These are phyloP conservation scores for Nasonia vitripennis DNA, from an alignment of 1,140 invertebrate species.

Conservation along the genomic window DNA sequence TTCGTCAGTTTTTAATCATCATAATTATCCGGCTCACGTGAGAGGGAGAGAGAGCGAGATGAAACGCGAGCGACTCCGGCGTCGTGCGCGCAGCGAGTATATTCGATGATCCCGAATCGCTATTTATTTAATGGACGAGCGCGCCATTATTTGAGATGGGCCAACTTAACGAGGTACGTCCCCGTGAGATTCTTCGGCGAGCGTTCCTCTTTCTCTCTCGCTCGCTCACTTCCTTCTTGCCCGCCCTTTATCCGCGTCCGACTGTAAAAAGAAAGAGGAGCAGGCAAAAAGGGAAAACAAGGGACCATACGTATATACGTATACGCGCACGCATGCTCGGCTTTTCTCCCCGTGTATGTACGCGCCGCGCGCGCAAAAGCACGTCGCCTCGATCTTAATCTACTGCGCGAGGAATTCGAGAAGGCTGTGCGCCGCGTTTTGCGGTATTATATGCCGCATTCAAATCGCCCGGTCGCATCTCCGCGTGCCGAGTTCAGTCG, in stretches of 20 bases:
- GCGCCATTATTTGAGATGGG: slow-evolving; percentile 57
- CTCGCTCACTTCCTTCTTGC: not conserved
- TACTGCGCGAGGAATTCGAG: slow-evolving; percentile 61
- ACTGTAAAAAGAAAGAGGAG: slow-evolving; percentile 48
- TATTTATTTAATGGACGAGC: slow-evolving; percentile 60
- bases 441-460: not conserved
- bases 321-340: slow-evolving; percentile 22
- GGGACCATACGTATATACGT: not conserved
- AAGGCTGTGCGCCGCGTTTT: slow-evolving; percentile 54
- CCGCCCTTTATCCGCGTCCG: not conserved
- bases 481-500: not conserved
- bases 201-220: slow-evolving; percentile 40
- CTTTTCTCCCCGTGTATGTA: slow-evolving; percentile 49
- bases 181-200: slow-evolving; percentile 53
- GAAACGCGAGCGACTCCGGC: not conserved
- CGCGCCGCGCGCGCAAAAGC: no score
- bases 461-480: slow-evolving; percentile 12
- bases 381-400: slow-evolving; percentile 62
- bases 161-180: slow-evolving; percentile 59
- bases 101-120: slow-evolving; percentile 53
- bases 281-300: slow-evolving; percentile 8
- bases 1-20: slow-evolving; percentile 38
- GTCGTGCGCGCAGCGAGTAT: not conserved
- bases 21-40: slow-evolving; percentile 27
- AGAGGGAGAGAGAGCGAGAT: not conserved